These are phyloP conservation scores for Myotis myotis DNA, from an alignment of 2,797 vertebrate genomes.

Conservation along the genomic window DNA sequence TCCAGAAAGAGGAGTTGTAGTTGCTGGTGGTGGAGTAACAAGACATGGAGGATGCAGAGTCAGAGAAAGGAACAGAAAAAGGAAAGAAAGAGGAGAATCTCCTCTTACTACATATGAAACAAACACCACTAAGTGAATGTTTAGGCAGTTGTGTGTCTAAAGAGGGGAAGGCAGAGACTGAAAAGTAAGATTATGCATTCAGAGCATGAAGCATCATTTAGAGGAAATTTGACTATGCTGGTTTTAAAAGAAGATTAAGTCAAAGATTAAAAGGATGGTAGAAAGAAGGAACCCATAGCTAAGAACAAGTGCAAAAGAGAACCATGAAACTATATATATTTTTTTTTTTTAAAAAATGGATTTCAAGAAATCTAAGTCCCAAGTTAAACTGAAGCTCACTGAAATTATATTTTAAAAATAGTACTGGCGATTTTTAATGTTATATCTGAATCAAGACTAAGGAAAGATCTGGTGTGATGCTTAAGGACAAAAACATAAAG, in stretches of 20 bases:
- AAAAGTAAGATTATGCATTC: neutral
- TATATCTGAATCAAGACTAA: neutral
- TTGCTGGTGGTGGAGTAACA: neutral
- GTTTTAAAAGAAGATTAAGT: slow-evolving; percentile 36
- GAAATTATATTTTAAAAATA: neutral
- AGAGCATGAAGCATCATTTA: slow-evolving; percentile 6
- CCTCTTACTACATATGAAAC: neutral
- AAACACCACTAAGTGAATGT: neutral
- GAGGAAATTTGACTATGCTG: neutral
- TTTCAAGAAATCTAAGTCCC: neutral
- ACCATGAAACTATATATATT: neutral
- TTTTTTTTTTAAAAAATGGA: neutral
- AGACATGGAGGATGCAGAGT: neutral
- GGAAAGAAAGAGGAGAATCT: neutral
- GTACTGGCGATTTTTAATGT: neutral
- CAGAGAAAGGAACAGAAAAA: neutral
- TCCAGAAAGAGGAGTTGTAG: neutral
- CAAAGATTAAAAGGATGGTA: neutral
- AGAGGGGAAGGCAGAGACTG: neutral
- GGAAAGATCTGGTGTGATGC: neutral
- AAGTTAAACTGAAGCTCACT: neutral
- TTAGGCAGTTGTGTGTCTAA: neutral
- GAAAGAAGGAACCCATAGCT: neutral
- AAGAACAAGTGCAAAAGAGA: neutral
- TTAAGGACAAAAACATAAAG: neutral